phyloP scores from a whole-genome alignment of 2,888 invertebrate species.

The Hirtodrosophila trivittata region DNA sequence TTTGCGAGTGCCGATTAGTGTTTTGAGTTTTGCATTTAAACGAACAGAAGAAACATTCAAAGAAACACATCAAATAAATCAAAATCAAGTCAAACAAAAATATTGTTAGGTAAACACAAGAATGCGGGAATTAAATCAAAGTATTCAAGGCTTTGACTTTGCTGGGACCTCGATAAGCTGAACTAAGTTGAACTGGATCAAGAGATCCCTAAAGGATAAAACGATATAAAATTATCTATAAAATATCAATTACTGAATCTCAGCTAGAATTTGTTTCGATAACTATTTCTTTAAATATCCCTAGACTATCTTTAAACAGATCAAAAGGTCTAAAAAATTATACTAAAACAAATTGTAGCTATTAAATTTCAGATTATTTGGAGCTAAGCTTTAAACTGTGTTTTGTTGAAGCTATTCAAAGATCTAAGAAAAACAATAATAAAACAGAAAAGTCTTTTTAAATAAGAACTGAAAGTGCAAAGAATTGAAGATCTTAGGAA shows the following conservation, averaged over 20 bases:
- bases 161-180: not conserved
- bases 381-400: too few species aligned
- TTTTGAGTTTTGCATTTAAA: constrained; percentile 45
- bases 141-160: not conserved
- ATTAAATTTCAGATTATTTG: too few species aligned
- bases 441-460: constrained; percentile 3
- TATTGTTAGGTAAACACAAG: constrained; percentile 23
- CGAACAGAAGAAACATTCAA: constrained; percentile 18
- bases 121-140: constrained; percentile 17
- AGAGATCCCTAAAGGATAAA: too few species aligned
- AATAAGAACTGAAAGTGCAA: constrained; percentile 45
- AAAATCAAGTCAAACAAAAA: constrained; percentile 27
- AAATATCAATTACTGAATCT: too few species aligned
- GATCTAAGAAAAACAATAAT: not conserved
- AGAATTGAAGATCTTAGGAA: constrained; percentile 35
- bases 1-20: constrained; percentile 65
- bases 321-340: too few species aligned
- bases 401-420: too few species aligned
- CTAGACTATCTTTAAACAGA: too few species aligned
- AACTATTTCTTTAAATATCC: too few species aligned
- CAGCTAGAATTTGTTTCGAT: too few species aligned
- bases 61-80: constrained; percentile 1
- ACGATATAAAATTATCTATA: too few species aligned
- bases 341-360: too few species aligned
- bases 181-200: not conserved